These are phyloP conservation scores for Gorsachius magnificus DNA, from an alignment of 2,797 vertebrate species.

Conservation along the genomic window DNA sequence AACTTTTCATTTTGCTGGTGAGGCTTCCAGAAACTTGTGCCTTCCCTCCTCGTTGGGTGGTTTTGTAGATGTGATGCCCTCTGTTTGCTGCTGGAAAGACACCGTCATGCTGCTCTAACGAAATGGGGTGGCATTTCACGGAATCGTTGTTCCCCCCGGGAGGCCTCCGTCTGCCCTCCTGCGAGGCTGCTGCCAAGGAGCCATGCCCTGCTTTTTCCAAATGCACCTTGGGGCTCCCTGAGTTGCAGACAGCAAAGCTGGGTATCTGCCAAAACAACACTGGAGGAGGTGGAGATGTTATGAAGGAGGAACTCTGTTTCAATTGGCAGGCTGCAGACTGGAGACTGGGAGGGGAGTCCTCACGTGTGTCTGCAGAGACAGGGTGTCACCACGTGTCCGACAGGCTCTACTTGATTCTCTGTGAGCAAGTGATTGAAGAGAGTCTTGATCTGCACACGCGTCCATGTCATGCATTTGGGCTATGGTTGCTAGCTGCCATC, in stretches of 20 bases:
- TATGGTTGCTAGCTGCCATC: background rate
- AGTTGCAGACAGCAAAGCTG: background rate
- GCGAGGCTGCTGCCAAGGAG: background rate
- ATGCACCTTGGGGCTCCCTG: background rate
- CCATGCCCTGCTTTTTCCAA: accelerated
- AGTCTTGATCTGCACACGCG: background rate
- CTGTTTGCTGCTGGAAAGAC: background rate
- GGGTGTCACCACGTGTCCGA: background rate
- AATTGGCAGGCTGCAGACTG: background rate
- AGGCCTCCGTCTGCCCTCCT: background rate
- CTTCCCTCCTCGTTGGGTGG: background rate
- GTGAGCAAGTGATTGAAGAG: accelerated
- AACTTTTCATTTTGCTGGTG: background rate
- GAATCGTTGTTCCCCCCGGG: accelerated
- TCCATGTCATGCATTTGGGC: background rate
- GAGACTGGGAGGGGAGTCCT: background rate
- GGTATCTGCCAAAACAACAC: accelerated
- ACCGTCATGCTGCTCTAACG: background rate
- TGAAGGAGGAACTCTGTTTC: background rate
- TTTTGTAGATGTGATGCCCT: background rate
- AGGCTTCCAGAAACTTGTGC: background rate
- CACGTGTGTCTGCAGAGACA: background rate
- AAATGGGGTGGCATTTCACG: accelerated
- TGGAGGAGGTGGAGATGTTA: background rate
- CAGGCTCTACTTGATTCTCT: background rate